A percentile compares a stretch with the other conserved stretches of the same genome.
phyloP scores from a whole-genome alignment of 2,797 vertebrate genomes.

The Peromyscus melanophrys region DNA sequence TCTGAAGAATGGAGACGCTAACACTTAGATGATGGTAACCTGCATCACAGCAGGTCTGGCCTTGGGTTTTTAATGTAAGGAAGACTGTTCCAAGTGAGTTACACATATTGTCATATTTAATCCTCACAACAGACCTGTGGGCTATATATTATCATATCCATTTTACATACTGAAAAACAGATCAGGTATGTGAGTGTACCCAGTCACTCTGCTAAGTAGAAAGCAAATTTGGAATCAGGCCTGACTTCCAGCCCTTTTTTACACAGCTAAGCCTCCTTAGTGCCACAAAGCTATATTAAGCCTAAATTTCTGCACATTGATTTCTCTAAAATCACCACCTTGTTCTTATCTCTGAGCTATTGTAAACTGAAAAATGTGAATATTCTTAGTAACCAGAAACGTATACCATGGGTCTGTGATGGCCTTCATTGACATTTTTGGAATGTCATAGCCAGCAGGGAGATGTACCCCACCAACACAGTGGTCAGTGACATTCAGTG shows the following conservation, averaged over 20 bases:
- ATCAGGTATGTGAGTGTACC: not conserved
- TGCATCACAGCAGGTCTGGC: not conserved
- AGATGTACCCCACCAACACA: not conserved
- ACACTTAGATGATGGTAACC: too few species aligned
- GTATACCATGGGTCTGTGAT: not conserved
- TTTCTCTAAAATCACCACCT: constrained; percentile 19
- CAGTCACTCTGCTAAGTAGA: not conserved
- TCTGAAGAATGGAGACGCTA: not conserved
- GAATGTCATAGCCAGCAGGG: not conserved
- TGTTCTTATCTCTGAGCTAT: not conserved
- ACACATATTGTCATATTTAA: not conserved
- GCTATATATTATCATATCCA: not conserved
- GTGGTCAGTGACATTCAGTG: not conserved
- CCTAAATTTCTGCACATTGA: not conserved
- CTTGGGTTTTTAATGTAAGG: not conserved
- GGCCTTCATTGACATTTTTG: not conserved
- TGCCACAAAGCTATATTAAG: not conserved
- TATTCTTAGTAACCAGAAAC: not conserved
- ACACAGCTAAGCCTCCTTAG: too few species aligned
- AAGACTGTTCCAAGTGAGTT: not conserved
- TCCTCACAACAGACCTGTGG: not conserved
- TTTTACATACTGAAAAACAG: not conserved
- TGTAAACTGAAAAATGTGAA: not conserved
- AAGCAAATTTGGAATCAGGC: not conserved
- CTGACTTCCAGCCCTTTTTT: not conserved